Evolutionary conservation across 2,797 vertebrate species (phyloP), one percentile per base, ranked within the genome.

Genomic region (Sebastes minor): DNA sequence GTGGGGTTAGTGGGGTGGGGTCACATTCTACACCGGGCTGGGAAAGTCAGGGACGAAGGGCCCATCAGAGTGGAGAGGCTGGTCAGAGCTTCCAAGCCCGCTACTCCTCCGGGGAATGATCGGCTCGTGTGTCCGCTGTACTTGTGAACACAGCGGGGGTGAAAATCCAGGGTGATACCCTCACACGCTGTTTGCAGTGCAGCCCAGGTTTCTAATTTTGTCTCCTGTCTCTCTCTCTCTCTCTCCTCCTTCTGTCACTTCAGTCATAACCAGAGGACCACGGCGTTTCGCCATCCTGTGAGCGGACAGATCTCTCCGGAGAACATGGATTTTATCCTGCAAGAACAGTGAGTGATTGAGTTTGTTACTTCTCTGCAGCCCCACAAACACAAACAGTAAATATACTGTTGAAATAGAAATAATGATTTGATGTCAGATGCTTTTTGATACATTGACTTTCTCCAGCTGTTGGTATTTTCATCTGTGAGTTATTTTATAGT

Each of bases 221-320:
- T 86, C 69, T 71, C 33, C 61, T 76, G 28, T 89, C 63, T 81
- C 78, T 78, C 61, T 76, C 30, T 76, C 30, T 88, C 63, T 81
- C 78, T 78, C 23, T 88, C 68, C 78, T 76, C 67, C 61, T 73
- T 84, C 63, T 85, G 77, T 82, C 91, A 8, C 83, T 80, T 30
- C 94, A 99, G 98, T 90, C 98, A 99, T 94, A 98, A 98, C 95
- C 97, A 97, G 91, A 96, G 96, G 94, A 95, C 94, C 77, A 98
- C 97, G 1, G 90, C 97, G 6, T 99, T 98, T 91, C 95, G 88
- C 82, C 98, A 99, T 94, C 98, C 98, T 78, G 96, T 98, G 93
- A 98, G 96, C 16, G 97, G 97, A 84, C 96, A 97, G 91, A 94
- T 98, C 87, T 97, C 97, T 88, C 89, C 96, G 49, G 98, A 99